Evolutionary conservation across 2,797 vertebrate species (phyloP).

Genomic region (Crocidura indochinensis): DNA sequence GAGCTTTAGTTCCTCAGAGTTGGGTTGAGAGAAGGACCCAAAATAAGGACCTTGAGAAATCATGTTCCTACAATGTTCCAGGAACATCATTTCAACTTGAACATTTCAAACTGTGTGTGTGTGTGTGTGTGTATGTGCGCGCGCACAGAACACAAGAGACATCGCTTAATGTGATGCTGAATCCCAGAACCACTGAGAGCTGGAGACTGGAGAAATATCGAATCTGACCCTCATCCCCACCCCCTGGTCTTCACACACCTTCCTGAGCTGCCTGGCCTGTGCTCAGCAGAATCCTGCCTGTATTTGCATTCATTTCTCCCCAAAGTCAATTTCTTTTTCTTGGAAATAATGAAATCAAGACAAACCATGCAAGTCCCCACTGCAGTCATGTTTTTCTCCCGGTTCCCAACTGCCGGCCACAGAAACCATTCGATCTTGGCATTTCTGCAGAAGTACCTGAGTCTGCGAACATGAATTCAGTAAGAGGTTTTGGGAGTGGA

Average conservation of each 20-base stretch:
- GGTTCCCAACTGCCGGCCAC: not conserved
- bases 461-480: slow-evolving; percentile 66
- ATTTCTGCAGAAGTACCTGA: slow-evolving; percentile 61
- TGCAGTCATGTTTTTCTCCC: not conserved
- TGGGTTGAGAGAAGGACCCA: not conserved
- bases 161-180: no score
- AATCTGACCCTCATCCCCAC: no score
- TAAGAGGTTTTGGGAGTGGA: slow-evolving; percentile 49
- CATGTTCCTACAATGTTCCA: slow-evolving; percentile 32
- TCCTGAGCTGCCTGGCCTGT: no score
- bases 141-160: no score
- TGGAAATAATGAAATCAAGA: slow-evolving; percentile 33
- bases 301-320: no score
- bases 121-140: no score
- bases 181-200: no score
- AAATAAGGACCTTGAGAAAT: slow-evolving; percentile 42
- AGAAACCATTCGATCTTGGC: slow-evolving; percentile 11
- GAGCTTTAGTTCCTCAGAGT: not conserved
- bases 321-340: not conserved
- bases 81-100: slow-evolving; percentile 34
- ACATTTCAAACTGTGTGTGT: slow-evolving; percentile 20
- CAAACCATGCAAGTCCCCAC: no score
- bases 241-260: no score
- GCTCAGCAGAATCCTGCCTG: no score
- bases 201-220: no score